Conservation (phyloP, 1,140 invertebrate species). For the Kradibia gibbosae region DNA sequence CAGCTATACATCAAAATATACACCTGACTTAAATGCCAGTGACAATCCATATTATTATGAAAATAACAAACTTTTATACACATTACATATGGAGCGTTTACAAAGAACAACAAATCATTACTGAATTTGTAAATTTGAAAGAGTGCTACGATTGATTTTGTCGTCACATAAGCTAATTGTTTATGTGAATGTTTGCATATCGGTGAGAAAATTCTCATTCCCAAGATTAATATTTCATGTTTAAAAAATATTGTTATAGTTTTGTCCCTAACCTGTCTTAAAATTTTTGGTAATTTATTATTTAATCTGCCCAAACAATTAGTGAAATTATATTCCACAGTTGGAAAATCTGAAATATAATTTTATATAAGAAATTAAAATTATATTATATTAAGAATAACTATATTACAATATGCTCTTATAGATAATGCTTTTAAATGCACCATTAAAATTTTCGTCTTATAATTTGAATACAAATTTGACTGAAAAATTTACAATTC, state of each 20-base stretch:
- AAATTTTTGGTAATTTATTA: constrained; percentile 6
- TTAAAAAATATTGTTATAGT: neutral
- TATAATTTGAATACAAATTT: neutral
- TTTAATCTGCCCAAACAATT: neutral
- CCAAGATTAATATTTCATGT: neutral
- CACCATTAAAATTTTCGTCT: neutral
- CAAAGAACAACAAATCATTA: constrained; percentile 64
- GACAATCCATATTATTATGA: constrained; percentile 79
- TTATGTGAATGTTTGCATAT: constrained; percentile 17
- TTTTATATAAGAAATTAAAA: neutral
- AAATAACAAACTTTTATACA: constrained; percentile 77
- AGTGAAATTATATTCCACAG: neutral
- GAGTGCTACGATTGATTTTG: constrained; percentile 13
- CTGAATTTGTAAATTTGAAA: constrained; percentile 32
- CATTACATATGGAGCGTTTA: constrained; percentile 75
- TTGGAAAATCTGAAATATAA: neutral
- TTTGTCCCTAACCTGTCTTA: neutral
- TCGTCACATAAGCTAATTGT: constrained; percentile 3
- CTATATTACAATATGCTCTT: neutral
- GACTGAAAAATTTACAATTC: neutral
- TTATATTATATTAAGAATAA: neutral
- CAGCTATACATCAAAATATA: constrained; percentile 69
- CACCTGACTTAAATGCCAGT: constrained; percentile 73
- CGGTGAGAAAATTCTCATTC: constrained; percentile 13
- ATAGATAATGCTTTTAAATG: neutral